Evolutionary conservation across 1,140 invertebrate genomes (phyloP), one percentile per base, ranked within the genome.

Genomic region (Pseudobourletiella spinata): DNA sequence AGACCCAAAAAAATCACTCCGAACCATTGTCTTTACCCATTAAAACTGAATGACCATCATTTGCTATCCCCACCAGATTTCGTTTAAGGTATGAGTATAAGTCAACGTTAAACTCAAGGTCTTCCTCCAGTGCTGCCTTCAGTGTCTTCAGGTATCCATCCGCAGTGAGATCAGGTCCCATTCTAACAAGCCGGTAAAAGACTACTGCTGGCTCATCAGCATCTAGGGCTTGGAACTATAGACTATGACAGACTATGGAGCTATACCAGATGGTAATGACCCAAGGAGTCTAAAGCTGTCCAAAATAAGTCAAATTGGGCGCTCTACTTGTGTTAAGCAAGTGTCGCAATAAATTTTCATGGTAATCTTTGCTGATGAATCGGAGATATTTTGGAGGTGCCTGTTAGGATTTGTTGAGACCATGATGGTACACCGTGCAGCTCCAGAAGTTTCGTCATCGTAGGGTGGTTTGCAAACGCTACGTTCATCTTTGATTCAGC

Each of bases 201-300:
- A 52, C 51, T 2, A 61, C 44, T 3, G 28, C 24, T 22, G 59
- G 48, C 1, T 18, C 25, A 15, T 61, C 44, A 20, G 1, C 18
- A 25, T 61, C 48, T 42, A 61, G 28, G n/a, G 48, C 26, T 54
- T 61, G 59, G 30, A 61, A 14, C 32, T 50, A 25, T 15, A 61
- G 2, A 1, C n/a, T n/a, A n/a, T n/a, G n/a, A n/a, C n/a, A n/a
- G n/a, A n/a, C n/a, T n/a, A n/a, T n/a, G n/a, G n/a, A n/a, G n/a
- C n/a, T n/a, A n/a, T n/a, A 32, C 48, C 3, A 61, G 32, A 18
- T 51, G 26, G 32, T 61, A 46, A 18, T 54, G 2, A 2, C 59
- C 46, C 11, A 54, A 3, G 1, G 15, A 16, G 20, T 61, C 46
- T 35, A 35, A 42, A 1, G 59, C 48, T 20, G 59, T 61, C 59